A percentile compares a stretch with the other conserved stretches of the same genome.
phyloP scores from a whole-genome alignment of 2,797 vertebrate species.

The Falco peregrinus region DNA sequence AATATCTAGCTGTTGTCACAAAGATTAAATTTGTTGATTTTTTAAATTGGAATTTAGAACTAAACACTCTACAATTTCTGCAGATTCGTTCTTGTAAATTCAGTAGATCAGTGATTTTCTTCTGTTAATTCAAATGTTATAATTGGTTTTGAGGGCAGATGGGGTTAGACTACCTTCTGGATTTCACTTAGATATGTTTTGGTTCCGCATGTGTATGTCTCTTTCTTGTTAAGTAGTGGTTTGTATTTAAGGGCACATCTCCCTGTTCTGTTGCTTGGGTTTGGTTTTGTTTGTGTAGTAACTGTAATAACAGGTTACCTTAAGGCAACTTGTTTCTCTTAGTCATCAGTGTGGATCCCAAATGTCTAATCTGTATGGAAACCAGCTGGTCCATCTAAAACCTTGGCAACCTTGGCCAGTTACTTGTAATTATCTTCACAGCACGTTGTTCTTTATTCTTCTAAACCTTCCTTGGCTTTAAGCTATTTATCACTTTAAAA shows the following conservation, averaged over 20 bases:
- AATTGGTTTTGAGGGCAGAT: not conserved
- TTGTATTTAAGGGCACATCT: not conserved
- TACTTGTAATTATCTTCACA: not conserved
- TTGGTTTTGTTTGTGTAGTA: not conserved
- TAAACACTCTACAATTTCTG: not conserved
- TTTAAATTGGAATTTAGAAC: not conserved
- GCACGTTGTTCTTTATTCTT: not conserved
- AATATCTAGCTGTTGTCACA: not conserved
- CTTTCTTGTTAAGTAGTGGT: not conserved
- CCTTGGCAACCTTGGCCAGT: not conserved
- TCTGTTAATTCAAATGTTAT: not conserved
- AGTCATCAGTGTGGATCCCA: accelerated
- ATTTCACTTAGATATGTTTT: not conserved
- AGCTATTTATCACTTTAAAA: not conserved
- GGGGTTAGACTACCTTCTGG: not conserved
- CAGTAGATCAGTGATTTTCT: not conserved
- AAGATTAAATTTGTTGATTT: not conserved
- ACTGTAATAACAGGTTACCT: not conserved
- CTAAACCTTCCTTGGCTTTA: not conserved
- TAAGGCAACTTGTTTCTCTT: not conserved
- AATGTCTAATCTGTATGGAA: not conserved
- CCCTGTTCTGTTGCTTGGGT: not conserved
- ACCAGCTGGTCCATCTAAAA: not conserved
- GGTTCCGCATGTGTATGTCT: not conserved
- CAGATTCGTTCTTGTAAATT: not conserved